A percentile compares a stretch with the other conserved stretches of the same genome.
Evolutionary conservation across 2,888 invertebrate genomes (phyloP).

Genomic region (Automeris io): DNA sequence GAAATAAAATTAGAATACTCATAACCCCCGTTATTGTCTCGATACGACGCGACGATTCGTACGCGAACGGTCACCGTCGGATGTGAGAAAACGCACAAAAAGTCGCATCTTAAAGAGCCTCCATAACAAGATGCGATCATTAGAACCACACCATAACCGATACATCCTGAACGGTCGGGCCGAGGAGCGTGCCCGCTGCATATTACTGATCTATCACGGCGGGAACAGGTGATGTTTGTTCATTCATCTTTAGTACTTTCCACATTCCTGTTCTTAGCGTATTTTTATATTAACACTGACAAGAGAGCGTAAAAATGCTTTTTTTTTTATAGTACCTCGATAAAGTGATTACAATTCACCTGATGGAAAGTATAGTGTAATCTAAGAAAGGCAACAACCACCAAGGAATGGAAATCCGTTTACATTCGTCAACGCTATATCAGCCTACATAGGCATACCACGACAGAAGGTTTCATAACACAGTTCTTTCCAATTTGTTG

Average conservation of each 20-base stretch:
- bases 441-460: too few relatives aligned
- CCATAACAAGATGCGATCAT: conserved; percentile 67
- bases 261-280: not conserved
- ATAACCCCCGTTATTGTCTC: conserved; percentile 67
- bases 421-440: too few relatives aligned
- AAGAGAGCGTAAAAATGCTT: too few relatives aligned
- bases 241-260: conserved; percentile 44
- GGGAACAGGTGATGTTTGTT: conserved; percentile 40
- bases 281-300: not conserved
- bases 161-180: conserved; percentile 72
- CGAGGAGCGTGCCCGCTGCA: conserved; percentile 57
- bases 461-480: too few relatives aligned
- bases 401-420: too few relatives aligned
- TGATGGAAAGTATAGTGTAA: too few relatives aligned
- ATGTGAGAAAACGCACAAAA: conserved; percentile 61
- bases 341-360: too few relatives aligned
- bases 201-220: conserved; percentile 25
- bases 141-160: conserved; percentile 71
- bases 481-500: too few relatives aligned
- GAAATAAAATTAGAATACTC: conserved; percentile 36
- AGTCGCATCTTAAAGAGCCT: conserved; percentile 52
- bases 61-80: conserved; percentile 45
- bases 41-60: conserved; percentile 65
- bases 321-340: too few relatives aligned
- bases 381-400: too few relatives aligned